Conservation (phyloP, 2,797 vertebrate species). For the Babyrousa celebensis region DNA sequence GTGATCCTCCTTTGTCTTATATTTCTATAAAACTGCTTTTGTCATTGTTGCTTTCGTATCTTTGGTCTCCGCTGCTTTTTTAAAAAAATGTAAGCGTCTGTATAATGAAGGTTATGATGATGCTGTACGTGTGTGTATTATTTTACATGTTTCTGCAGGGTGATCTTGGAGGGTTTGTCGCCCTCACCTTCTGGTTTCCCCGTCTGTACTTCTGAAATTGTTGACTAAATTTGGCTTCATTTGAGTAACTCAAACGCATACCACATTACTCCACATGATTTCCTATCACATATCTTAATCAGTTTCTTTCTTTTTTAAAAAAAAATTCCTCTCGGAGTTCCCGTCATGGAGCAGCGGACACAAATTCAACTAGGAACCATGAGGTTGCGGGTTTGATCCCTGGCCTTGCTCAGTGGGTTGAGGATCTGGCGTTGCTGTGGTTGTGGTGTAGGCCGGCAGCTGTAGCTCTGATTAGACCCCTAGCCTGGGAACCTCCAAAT, state of each 20-base stretch:
- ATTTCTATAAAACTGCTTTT: not conserved
- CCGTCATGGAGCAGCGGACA: too few relatives aligned
- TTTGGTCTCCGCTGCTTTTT: not conserved
- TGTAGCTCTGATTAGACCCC: too few relatives aligned
- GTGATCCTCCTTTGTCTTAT: not conserved
- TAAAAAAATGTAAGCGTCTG: not conserved
- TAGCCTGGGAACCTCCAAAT: too few relatives aligned
- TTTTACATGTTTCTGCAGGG: not conserved
- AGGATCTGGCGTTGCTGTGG: too few relatives aligned
- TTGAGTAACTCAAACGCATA: not conserved
- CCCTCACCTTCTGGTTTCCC: constrained; percentile 36
- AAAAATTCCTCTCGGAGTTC: too few relatives aligned
- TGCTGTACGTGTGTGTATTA: not conserved
- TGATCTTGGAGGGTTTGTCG: not conserved
- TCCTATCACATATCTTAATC: not conserved
- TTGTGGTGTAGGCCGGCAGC: too few relatives aligned
- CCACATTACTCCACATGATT: not conserved
- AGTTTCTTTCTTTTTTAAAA: not conserved
- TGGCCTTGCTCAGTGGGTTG: too few relatives aligned
- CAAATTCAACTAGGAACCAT: too few relatives aligned
- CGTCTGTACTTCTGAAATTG: not conserved
- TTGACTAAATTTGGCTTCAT: constrained; percentile 37
- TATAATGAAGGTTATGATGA: too few relatives aligned
- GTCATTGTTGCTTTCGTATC: not conserved
- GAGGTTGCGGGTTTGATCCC: too few relatives aligned